phyloP scores from a whole-genome alignment of 2,888 invertebrate species.

The Limnephilus lunatus region DNA sequence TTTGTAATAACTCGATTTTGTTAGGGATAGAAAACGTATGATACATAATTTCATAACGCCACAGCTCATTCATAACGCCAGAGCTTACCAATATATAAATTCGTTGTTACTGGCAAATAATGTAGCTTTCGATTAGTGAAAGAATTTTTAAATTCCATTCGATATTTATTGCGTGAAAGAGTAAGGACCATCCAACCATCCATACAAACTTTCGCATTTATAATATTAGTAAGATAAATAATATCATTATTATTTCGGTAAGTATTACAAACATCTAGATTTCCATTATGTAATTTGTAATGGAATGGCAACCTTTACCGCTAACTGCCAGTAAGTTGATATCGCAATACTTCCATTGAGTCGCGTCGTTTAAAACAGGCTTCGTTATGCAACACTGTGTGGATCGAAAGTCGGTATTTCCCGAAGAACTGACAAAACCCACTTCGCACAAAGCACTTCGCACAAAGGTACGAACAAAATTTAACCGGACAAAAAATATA shows the following conservation, averaged over 20 bases:
- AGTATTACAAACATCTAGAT: neutral
- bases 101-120: too few relatives aligned
- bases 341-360: neutral
- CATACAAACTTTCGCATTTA: too few relatives aligned
- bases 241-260: neutral
- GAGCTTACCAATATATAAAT: too few relatives aligned
- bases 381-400: neutral
- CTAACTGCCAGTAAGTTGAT: neutral
- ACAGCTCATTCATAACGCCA: too few relatives aligned
- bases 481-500: neutral
- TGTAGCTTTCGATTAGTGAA: too few relatives aligned
- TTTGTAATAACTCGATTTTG: too few relatives aligned
- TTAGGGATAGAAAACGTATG: too few relatives aligned
- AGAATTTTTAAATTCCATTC: too few relatives aligned
- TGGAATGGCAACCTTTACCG: neutral
- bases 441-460: neutral
- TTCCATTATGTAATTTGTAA: neutral
- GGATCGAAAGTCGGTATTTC: neutral
- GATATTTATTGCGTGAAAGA: too few relatives aligned
- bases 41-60: too few relatives aligned
- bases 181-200: too few relatives aligned
- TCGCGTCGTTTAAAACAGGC: neutral
- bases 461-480: neutral
- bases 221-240: too few relatives aligned
- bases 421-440: neutral